These are phyloP conservation scores for Myotis findleyi DNA, from an alignment of 2,797 vertebrate genomes.

Conservation along the genomic window DNA sequence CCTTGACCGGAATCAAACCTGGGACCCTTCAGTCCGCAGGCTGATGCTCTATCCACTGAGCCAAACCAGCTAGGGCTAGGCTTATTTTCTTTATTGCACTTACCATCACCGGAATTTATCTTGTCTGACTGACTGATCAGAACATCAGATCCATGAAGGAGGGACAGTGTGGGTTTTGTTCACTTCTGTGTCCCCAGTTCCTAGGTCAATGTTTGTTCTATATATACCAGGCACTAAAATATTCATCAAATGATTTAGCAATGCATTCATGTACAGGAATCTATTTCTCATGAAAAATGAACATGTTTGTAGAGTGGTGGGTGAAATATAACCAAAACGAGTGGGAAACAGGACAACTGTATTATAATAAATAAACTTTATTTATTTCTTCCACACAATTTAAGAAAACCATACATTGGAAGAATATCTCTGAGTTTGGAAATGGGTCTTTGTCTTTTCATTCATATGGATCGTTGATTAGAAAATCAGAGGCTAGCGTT, in stretches of 20 bases:
- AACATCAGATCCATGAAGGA: not conserved
- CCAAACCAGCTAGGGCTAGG: not conserved
- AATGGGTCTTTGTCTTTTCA: not conserved
- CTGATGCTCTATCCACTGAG: too few species aligned
- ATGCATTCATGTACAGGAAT: not conserved
- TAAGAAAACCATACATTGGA: slow-evolving; percentile 37
- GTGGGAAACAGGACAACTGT: not conserved
- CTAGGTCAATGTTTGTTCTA: not conserved
- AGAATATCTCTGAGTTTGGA: not conserved
- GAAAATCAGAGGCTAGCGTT: slow-evolving; percentile 20
- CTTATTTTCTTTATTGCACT: not conserved
- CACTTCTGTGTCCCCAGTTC: not conserved
- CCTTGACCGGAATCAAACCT: too few species aligned
- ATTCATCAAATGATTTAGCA: not conserved
- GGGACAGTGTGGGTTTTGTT: not conserved
- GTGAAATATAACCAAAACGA: not conserved
- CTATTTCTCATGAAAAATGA: not conserved
- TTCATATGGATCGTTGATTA: not conserved
- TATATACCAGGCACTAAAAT: not conserved
- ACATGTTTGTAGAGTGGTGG: not conserved
- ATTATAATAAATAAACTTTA: slow-evolving; percentile 66
- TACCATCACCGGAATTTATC: not conserved
- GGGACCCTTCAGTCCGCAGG: too few species aligned
- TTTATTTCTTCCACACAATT: slow-evolving; percentile 41
- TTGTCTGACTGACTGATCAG: not conserved